Evolutionary conservation across 53 echinoderm and acorn worm genomes (phyloP).

Genomic region (Holothuria leucospilota): DNA sequence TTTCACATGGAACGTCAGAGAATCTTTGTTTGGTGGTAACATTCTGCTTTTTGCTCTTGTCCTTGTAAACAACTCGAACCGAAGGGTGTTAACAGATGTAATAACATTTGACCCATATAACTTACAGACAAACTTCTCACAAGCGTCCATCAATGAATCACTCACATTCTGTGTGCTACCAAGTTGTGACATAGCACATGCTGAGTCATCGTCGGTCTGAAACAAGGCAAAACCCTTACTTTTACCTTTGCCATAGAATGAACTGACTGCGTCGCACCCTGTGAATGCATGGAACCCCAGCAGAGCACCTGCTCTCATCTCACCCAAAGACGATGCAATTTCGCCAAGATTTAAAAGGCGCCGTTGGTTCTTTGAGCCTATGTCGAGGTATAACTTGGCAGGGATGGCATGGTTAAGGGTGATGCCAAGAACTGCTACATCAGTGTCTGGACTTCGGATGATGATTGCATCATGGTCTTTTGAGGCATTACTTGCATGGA

Average conservation of each 20-base stretch:
- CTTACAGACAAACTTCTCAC: too few species aligned
- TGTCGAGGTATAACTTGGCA: not conserved
- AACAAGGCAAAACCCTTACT: too few species aligned
- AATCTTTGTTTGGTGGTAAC: not conserved
- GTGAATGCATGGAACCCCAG: not conserved
- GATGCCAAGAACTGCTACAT: too few species aligned
- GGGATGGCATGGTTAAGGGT: too few species aligned
- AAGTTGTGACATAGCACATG: too few species aligned
- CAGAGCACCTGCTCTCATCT: not conserved
- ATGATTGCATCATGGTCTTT: too few species aligned
- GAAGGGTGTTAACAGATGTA: not conserved
- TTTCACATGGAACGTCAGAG: not conserved
- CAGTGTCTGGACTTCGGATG: too few species aligned
- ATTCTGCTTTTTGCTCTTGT: not conserved
- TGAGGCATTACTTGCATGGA: too few species aligned
- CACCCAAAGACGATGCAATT: conserved; percentile 29
- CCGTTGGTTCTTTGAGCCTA: conserved; percentile 47
- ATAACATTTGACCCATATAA: not conserved
- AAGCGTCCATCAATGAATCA: too few species aligned
- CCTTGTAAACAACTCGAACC: not conserved
- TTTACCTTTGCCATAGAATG: not conserved
- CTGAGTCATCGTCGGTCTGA: too few species aligned
- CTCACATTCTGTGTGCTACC: too few species aligned
- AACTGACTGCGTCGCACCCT: not conserved
- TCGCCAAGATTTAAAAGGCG: conserved; percentile 35